Evolutionary conservation across 2,113 vertebrate species (phyloP), one percentile per base, ranked within the genome.

Genomic region (Centrocercus urophasianus): DNA sequence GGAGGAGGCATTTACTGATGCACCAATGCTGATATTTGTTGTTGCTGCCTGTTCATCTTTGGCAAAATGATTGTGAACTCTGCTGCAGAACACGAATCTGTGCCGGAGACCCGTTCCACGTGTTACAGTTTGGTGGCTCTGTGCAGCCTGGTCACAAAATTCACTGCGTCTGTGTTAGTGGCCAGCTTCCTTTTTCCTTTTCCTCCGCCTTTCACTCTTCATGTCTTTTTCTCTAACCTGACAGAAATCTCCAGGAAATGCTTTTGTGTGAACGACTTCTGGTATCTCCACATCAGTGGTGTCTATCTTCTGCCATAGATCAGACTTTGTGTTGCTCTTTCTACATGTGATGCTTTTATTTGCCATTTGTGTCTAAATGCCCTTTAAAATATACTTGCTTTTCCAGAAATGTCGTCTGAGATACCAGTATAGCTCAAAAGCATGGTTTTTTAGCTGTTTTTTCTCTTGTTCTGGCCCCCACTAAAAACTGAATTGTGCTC

Each of bases 21-120:
- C 36, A 21, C 56, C 66, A 5, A 0, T 3, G 38, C 73, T 22
- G 48, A 24, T n/a, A 5, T 47, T 43, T 57, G 47, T 43, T 57
- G 54, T 32, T 79, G 63, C 66, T 34, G 27, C 15, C 1, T 7
- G 67, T 47, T 43, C 1, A 2, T 28, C 56, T 83, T n/a, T 7
- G 18, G 30, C 21, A 16, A 16, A 67, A 12, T 3, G 4, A 5
- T 16, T 5, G 54, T 34, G 7, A 40, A 5, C 42, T 40, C 8
- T 7, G 0, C 19, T 8, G 36, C 67, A 36, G 63, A 32, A 5
- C 10, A 21, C 47, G 2, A 50, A 14, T 24, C 40, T 24, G 1
- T 24, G 1, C n/a, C 50, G 4, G 28, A 13, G 56, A 5, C 43
- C 3, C 28, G 5, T 22, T 40, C 8, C 5, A 12, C 5, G 1